Evolutionary conservation across 2,888 invertebrate species (phyloP), one percentile per base, ranked within the genome.

Genomic region (Troides helena): DNA sequence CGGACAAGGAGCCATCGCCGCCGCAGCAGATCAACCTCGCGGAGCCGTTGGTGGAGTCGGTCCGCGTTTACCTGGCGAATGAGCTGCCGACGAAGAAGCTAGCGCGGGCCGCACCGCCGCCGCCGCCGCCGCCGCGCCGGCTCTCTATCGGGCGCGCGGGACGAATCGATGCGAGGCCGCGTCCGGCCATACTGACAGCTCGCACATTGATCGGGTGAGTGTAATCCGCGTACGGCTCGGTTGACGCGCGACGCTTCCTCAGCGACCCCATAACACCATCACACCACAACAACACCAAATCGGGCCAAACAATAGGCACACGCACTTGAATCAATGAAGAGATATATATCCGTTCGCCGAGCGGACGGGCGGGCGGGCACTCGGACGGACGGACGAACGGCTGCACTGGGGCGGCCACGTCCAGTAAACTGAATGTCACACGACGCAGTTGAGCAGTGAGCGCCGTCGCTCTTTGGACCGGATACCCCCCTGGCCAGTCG

Each of bases 161-260:
- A 81, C 79, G 75, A 78, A 86, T 87, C 87, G 86, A 89, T 88
- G 87, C 81, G 77, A 79, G 79, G 79, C 81, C 80, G 80, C 81
- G 79, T 81, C 85, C 81, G 81, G 77, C 78, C 78, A 81, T 77
- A 81, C 81, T 86, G 87, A 85, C 86, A 81, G 81, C 85, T 85
- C 84, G 80, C 84, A 84, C 89, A 88, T 88, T 86, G 89, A 90
- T 89, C 89, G 88, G 87, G 90, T 91, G 85, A 90, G 91, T 89
- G 74, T 71, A 75, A 66, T 68, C 67, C 65, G 59, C 68, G 68
- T 69, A 65, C 71, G 74, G 67, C 63, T 70, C 65, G 62, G 68
- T 71, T 70, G 70, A 68, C 72, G 76, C 71, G 71, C 75, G 21
- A 21, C 21, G 21, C 21, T 21, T 21, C 21, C 21, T 21, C 21